Evolutionary conservation across 2,797 vertebrate genomes (phyloP).

Genomic region (Pangasius krempfi): DNA sequence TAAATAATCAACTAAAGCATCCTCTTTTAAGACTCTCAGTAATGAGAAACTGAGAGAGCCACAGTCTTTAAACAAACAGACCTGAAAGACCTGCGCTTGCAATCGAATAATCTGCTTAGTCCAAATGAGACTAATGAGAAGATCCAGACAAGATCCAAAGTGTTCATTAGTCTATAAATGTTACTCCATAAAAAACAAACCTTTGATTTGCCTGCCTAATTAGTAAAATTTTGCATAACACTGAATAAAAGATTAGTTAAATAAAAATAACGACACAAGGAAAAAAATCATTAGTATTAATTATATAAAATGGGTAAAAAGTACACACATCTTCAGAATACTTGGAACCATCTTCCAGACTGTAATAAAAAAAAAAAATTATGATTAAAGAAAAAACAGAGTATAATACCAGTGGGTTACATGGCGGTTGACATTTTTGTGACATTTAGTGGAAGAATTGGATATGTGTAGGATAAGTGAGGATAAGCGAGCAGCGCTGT

Average conservation of each 20-base stretch:
- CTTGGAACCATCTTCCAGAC: background rate
- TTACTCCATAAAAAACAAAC: too few relatives aligned
- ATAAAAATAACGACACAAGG: background rate
- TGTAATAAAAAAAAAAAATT: background rate
- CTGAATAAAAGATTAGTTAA: background rate
- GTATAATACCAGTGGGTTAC: constrained; percentile 67
- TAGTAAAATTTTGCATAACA: background rate
- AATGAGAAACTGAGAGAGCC: constrained; percentile 39
- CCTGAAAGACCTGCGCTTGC: background rate
- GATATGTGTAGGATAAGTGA: constrained; percentile 68
- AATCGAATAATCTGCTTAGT: constrained; percentile 19
- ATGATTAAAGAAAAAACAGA: constrained; percentile 51
- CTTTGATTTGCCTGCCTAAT: background rate
- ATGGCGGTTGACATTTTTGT: constrained; percentile 80
- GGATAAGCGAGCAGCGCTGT: constrained; percentile 65
- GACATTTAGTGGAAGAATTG: constrained; percentile 80
- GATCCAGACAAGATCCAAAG: constrained; percentile 1
- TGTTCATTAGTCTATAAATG: background rate
- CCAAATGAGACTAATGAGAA: constrained; percentile 12
- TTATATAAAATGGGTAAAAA: background rate
- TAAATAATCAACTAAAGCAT: constrained; percentile 83
- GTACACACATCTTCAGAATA: background rate
- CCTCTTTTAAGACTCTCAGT: constrained; percentile 72
- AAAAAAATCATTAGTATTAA: background rate
- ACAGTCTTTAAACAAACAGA: constrained; percentile 52